Base-by-base conservation (phyloP, 1,140 invertebrate genomes). In the Ruditapes philippinarum region DNA sequence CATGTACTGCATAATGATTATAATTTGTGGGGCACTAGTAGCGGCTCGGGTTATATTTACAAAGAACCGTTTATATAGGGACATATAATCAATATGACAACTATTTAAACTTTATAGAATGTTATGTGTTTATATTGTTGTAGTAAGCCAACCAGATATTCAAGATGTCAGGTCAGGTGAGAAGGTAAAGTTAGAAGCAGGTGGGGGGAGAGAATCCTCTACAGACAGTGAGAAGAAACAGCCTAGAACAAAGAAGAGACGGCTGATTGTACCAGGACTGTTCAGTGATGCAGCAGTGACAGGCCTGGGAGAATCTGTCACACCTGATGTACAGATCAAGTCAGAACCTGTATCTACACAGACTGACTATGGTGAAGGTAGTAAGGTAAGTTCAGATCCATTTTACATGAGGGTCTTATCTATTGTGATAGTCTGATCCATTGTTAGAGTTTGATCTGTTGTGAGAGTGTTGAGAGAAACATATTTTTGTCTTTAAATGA, bases 311-410 rank as follows among this genome's bases (percentile, higher is more conserved):
- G 74, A 54, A 7, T 28, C 36, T 36, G 45, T 31, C 36, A 7
- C 45, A 28, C 0, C 74, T 11, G 45, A 36, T 12, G 9, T 28
- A 19, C 25, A 45, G 45, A 76, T 76, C 14, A 78, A 78, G 45
- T 33, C 74, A 22, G 82, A 84, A 54, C 82, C 82, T 14, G 68
- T 84, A 19, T 70, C 65, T 17, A 84, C 82, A 36, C 82, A 84
- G 19, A 84, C 82, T 3, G 82, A 84, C 9, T 73, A 54, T 40
- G 22, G 45, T n/a, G 68, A 84, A 14, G 19, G 33, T 14, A 79
- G 57, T n/a, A 54, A 70, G 65, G 65, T 70, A 40, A 19, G 65
- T 70, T n/a, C n/a, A n/a, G n/a, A n/a, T n/a, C n/a, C n/a, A n/a
- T n/a, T n/a, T n/a, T n/a, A n/a, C n/a, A n/a, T n/a, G n/a, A n/a